Evolutionary conservation across 2,113 vertebrate genomes (phyloP), one percentile per base, ranked within the genome.

Genomic region (Salvelinus fontinalis): DNA sequence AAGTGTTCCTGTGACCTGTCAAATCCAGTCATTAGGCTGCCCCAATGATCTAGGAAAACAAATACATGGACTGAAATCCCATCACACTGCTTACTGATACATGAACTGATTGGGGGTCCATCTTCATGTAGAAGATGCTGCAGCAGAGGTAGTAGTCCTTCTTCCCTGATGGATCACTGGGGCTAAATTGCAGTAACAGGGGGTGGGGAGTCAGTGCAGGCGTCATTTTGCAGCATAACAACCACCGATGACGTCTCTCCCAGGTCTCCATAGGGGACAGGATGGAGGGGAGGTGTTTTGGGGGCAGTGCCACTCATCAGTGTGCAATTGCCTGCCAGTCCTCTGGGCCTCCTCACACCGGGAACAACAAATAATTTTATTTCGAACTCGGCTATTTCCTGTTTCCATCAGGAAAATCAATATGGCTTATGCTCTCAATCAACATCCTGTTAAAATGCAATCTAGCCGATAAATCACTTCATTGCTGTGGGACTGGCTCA

Each of bases 151-250:
- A 81, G 87, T 87, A 87, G 88, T 92, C 89, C 89, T 89, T 91
- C 89, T 88, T 91, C 90, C 84, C 85, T 89, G 90, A 90, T 83
- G 88, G 90, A 92, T 89, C 91, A 91, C 91, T 91, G 88, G 91
- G 90, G 88, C 89, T 91, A 90, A 90, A 87, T 91, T 88, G 88
- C 89, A 90, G 82, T 89, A 90, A 87, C 84, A 85, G 90, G 84
- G 84, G 88, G 34, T 57, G 54, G 90, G 89, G 82, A 82, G 51
- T 54, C 51, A 54, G 85, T 81, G 85, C 88, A 86, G 75, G 88
- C 91, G 88, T 93, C 92, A 92, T 92, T 93, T 93, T 91, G 85
- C 91, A 93, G 91, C 91, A 93, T 90, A 93, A 94, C 92, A 93
- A 92, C 91, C 91, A 81, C 90, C 75, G 88, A 93, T 93, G 92